Evolutionary conservation across 1,140 invertebrate species (phyloP).

Genomic region (Calycopis cecrops): DNA sequence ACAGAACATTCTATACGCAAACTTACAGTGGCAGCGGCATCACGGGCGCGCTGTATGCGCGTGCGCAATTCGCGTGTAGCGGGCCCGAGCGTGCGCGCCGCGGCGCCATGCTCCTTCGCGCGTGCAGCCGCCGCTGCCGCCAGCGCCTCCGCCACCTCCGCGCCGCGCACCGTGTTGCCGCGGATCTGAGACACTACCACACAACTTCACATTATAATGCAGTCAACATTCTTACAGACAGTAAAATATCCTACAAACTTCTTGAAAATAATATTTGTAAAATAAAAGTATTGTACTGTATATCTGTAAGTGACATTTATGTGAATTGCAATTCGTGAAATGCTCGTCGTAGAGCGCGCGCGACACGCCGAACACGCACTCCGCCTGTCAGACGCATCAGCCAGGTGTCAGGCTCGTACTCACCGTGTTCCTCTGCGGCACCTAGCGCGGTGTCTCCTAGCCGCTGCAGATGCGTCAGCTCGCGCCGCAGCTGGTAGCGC

Average conservation of each 20-base stretch:
- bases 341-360: conserved; percentile 70
- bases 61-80: conserved; percentile 82
- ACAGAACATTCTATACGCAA: neutral
- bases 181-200: conserved; percentile 75
- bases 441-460: conserved; percentile 67
- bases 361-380: conserved; percentile 68
- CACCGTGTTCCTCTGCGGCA: conserved; percentile 64
- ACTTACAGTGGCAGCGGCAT: conserved; percentile 87
- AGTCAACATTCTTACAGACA: neutral
- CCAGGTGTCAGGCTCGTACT: conserved; percentile 12
- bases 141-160: conserved; percentile 74
- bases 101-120: conserved; percentile 76
- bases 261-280: neutral
- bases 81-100: conserved; percentile 76
- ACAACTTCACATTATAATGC: neutral
- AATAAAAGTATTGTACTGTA: too few species aligned
- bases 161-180: conserved; percentile 74
- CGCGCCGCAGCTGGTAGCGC: conserved; percentile 62
- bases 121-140: conserved; percentile 72
- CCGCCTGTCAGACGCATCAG: conserved; percentile 35
- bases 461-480: conserved; percentile 56
- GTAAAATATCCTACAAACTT: too few species aligned
- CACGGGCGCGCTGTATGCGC: conserved; percentile 85
- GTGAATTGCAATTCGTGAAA: neutral
- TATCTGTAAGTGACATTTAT: too few species aligned